phyloP scores from a whole-genome alignment of 2,113 vertebrate genomes.

The Tylochromis polylepis region DNA sequence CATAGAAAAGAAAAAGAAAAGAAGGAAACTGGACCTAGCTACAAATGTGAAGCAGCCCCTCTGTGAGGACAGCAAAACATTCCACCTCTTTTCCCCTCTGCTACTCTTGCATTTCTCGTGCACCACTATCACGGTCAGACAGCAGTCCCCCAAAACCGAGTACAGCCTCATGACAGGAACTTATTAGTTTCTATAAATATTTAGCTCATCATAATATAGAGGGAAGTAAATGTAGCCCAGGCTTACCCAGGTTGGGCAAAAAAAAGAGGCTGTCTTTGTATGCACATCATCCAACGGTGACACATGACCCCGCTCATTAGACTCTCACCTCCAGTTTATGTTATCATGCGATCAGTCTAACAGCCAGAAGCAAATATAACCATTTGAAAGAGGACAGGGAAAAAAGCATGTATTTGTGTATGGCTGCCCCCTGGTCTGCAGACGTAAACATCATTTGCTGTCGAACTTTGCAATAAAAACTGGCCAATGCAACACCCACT shows the following conservation, averaged over 20 bases:
- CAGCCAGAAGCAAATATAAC: neutral
- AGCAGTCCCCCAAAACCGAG: slow-evolving; percentile 35
- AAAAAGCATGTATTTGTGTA: neutral
- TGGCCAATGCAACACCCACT: neutral
- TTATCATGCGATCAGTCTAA: neutral
- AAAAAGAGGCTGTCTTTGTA: neutral
- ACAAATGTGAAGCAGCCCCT: slow-evolving; percentile 24
- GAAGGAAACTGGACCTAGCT: neutral
- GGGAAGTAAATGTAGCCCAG: slow-evolving; percentile 4
- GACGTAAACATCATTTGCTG: neutral
- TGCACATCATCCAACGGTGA: neutral
- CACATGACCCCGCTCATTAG: neutral
- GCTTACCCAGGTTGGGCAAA: neutral
- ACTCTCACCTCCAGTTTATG: neutral
- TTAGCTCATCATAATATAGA: slow-evolving; percentile 49
- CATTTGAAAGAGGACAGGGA: neutral
- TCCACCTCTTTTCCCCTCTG: neutral
- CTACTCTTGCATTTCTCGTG: slow-evolving; percentile 13
- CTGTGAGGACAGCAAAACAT: slow-evolving; percentile 27
- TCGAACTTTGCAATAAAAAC: neutral
- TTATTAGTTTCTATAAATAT: slow-evolving; percentile 74
- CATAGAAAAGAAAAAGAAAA: neutral
- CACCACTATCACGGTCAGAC: slow-evolving; percentile 34
- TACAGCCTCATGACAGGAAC: slow-evolving; percentile 63
- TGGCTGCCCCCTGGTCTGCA: neutral